These are phyloP conservation scores for Nipponia nippon DNA, from an alignment of 2,113 vertebrate genomes.

Conservation along the genomic window DNA sequence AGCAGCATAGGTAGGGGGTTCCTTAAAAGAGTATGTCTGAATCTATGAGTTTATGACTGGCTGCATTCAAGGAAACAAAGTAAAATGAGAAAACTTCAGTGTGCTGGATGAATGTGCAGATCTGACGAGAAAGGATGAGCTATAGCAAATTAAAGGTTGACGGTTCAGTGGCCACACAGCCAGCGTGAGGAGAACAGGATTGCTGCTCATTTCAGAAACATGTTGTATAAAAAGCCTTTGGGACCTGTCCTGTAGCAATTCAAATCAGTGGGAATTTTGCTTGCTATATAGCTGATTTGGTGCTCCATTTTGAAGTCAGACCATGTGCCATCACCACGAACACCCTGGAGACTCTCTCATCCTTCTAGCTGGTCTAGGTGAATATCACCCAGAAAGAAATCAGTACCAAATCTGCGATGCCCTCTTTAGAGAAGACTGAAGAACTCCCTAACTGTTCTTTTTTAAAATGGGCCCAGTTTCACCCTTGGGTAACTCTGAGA, in stretches of 20 bases:
- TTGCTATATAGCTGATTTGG: not conserved
- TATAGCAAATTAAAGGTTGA: not conserved
- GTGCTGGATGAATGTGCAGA: not conserved
- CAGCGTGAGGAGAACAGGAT: not conserved
- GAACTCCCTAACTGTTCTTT: not conserved
- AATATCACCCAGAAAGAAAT: not conserved
- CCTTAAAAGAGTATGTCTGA: not conserved
- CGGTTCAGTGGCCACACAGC: not conserved
- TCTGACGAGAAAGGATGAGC: not conserved
- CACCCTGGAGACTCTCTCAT: not conserved
- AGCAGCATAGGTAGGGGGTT: not conserved
- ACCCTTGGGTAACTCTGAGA: not conserved
- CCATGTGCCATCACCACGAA: fast-evolving
- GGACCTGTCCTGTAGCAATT: not conserved
- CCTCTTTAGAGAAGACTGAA: not conserved
- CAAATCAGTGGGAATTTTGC: not conserved
- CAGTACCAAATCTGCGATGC: not conserved
- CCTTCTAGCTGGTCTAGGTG: not conserved
- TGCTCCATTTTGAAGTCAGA: not conserved
- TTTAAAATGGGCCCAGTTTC: not conserved
- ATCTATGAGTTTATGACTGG: not conserved
- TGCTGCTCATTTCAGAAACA: not conserved
- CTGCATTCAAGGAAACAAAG: not conserved
- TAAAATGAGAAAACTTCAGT: not conserved
- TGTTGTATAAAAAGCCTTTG: not conserved